Conservation (phyloP, 2,888 invertebrate species). For the Drosophila macrospina region DNA sequence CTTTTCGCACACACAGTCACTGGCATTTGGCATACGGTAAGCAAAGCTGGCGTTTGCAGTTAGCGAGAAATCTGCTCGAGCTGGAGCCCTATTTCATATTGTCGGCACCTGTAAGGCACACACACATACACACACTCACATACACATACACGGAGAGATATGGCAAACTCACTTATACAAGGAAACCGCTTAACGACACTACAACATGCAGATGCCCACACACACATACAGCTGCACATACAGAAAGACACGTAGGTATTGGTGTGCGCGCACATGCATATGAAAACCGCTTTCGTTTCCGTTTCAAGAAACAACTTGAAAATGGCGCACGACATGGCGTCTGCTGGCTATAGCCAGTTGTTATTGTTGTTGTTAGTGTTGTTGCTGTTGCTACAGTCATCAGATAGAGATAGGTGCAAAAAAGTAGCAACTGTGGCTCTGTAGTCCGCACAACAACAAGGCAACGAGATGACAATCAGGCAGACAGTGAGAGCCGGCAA, state of each 20-base stretch:
- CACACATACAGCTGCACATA: slow-evolving; percentile 2
- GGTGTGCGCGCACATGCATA: slow-evolving; percentile 72
- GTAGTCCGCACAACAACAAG: slow-evolving; percentile 47
- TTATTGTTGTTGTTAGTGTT: slow-evolving; percentile 27
- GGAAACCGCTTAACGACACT: slow-evolving; percentile 53
- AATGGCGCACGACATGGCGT: slow-evolving; percentile 73
- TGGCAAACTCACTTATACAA: slow-evolving; percentile 19
- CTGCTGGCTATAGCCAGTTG: slow-evolving; percentile 38
- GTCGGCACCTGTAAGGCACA: slow-evolving; percentile 66
- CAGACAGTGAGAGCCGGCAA: slow-evolving; percentile 47
- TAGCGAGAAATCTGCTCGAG: slow-evolving; percentile 59
- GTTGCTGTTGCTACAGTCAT: slow-evolving; percentile 54
- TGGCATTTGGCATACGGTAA: slow-evolving; percentile 50
- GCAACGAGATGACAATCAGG: slow-evolving; percentile 72
- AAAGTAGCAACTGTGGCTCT: slow-evolving; percentile 56
- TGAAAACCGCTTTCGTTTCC: slow-evolving; percentile 82
- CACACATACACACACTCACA: slow-evolving; percentile 20
- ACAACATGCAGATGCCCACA: slow-evolving; percentile 41
- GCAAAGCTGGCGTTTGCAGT: slow-evolving; percentile 38
- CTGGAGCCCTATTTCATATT: slow-evolving; percentile 67
- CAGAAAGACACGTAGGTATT: slow-evolving; percentile 14
- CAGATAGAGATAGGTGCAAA: slow-evolving; percentile 76
- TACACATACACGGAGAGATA: slow-evolving; percentile 9
- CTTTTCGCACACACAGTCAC: slow-evolving; percentile 41
- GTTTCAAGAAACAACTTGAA: slow-evolving; percentile 78